These are phyloP conservation scores for Drosophila kanapiae DNA, from an alignment of 1,140 invertebrate species.

Conservation along the genomic window DNA sequence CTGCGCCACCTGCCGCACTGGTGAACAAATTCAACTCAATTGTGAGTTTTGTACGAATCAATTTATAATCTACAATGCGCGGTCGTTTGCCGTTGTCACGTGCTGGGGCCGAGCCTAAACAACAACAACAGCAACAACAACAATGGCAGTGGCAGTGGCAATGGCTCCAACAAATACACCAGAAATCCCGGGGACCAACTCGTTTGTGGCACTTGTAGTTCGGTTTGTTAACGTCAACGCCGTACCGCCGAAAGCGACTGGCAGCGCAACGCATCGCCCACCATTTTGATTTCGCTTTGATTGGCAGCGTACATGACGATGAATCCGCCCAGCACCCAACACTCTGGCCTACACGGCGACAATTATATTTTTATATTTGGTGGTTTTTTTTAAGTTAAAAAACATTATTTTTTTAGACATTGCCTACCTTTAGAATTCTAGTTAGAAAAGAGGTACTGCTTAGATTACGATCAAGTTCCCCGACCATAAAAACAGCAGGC, in stretches of 20 bases:
- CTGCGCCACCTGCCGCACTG: constrained; percentile 46
- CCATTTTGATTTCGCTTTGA: constrained; percentile 76
- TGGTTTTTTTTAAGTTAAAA: no score
- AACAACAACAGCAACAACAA: constrained; percentile 25
- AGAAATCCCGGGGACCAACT: constrained; percentile 47
- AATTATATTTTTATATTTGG: no score
- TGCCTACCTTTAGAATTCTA: no score
- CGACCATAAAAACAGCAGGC: no score
- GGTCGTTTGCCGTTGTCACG: constrained; percentile 72
- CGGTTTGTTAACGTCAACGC: constrained; percentile 77
- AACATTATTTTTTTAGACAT: no score
- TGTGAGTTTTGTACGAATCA: constrained; percentile 80
- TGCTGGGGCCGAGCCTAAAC: constrained; percentile 53
- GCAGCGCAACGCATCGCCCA: constrained; percentile 34
- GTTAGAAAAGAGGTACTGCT: no score
- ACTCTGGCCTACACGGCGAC: constrained; percentile 2
- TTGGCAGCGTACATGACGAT: constrained; percentile 76
- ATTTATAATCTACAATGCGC: constrained; percentile 77
- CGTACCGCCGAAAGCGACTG: constrained; percentile 15
- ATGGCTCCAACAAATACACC: constrained; percentile 19
- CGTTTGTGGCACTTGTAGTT: constrained; percentile 74
- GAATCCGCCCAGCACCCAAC: constrained; percentile 27
- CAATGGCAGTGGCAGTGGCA: constrained; percentile 6
- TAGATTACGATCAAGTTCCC: background rate
- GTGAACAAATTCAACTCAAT: constrained; percentile 79